Conservation (phyloP, 1,140 invertebrate species). For the Rhynchophorus ferrugineus region DNA sequence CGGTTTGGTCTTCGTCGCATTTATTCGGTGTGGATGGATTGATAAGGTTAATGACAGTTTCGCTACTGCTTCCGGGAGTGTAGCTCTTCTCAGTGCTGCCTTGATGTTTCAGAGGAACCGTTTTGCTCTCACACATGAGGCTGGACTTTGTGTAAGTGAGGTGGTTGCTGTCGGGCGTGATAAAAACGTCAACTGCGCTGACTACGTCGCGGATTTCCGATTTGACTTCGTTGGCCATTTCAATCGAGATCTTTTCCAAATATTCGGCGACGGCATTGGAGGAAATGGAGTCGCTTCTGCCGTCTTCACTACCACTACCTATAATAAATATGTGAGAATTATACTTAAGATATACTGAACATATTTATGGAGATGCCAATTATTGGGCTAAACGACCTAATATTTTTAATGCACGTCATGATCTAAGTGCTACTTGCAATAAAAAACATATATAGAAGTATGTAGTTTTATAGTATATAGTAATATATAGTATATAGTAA, state of each 20-base stretch:
- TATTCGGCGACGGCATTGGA: slow-evolving; percentile 66
- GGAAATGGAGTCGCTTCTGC: slow-evolving; percentile 55
- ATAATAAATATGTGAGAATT: neutral
- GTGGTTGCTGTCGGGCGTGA: slow-evolving; percentile 46
- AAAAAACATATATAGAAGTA: too few relatives aligned
- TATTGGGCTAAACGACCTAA: too few relatives aligned
- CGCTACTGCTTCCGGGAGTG: slow-evolving; percentile 33
- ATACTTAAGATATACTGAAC: too few relatives aligned
- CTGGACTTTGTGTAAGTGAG: slow-evolving; percentile 32
- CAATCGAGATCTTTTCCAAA: slow-evolving; percentile 65
- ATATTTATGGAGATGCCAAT: too few relatives aligned
- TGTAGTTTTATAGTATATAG: too few relatives aligned
- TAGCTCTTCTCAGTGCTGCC: slow-evolving; percentile 7
- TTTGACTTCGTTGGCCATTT: slow-evolving; percentile 71
- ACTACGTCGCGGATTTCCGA: slow-evolving; percentile 65
- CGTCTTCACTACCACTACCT: slow-evolving; percentile 38
- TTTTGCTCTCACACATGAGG: slow-evolving; percentile 5
- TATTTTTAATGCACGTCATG: too few relatives aligned
- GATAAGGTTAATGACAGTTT: slow-evolving; percentile 33
- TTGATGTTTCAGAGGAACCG: slow-evolving; percentile 1
- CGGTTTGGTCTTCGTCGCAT: slow-evolving; percentile 27
- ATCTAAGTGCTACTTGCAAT: too few relatives aligned
- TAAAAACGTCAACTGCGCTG: slow-evolving; percentile 63
- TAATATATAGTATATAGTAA: too few relatives aligned
- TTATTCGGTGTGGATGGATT: slow-evolving; percentile 27